Conservation (phyloP, 2,888 invertebrate genomes). For the Tachina fera region DNA sequence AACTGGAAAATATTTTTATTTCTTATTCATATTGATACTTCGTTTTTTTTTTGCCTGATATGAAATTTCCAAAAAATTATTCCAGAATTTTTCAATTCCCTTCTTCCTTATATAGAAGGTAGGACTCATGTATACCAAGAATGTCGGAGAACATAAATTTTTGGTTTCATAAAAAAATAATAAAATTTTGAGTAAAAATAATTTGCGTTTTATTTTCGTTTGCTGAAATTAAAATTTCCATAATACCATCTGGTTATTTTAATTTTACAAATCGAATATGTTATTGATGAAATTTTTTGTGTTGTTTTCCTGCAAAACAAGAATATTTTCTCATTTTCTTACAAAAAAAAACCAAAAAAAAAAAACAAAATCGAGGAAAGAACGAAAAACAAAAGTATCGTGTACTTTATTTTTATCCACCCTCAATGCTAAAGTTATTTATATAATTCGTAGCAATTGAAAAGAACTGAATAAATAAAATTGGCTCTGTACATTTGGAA, state of each 20-base stretch:
- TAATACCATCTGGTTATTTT: constrained; percentile 49
- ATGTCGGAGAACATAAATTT: background rate
- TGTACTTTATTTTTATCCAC: constrained; percentile 71
- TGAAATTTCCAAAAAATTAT: too few relatives aligned
- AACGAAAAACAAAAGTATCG: constrained; percentile 41
- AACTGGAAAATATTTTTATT: too few relatives aligned
- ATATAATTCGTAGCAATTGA: constrained; percentile 58
- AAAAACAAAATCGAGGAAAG: background rate
- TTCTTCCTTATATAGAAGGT: too few relatives aligned
- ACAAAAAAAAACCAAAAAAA: background rate
- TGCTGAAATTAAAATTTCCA: constrained; percentile 14
- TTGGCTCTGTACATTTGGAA: constrained; percentile 42
- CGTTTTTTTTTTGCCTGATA: too few relatives aligned
- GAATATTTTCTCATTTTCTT: constrained; percentile 41
- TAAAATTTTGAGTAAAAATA: background rate
- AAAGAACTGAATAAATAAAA: constrained; percentile 41
- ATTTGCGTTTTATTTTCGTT: background rate
- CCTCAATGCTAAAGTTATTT: constrained; percentile 69
- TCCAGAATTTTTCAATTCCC: too few relatives aligned
- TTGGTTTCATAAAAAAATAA: background rate
- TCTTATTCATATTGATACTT: too few relatives aligned
- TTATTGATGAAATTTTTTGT: constrained; percentile 25
- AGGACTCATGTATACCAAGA: too few relatives aligned
- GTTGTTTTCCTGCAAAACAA: constrained; percentile 16
- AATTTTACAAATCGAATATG: constrained; percentile 33